A percentile compares a stretch with the other conserved stretches of the same genome.
Evolutionary conservation across 2,797 vertebrate species (phyloP).

Genomic region (Morelia viridis): DNA sequence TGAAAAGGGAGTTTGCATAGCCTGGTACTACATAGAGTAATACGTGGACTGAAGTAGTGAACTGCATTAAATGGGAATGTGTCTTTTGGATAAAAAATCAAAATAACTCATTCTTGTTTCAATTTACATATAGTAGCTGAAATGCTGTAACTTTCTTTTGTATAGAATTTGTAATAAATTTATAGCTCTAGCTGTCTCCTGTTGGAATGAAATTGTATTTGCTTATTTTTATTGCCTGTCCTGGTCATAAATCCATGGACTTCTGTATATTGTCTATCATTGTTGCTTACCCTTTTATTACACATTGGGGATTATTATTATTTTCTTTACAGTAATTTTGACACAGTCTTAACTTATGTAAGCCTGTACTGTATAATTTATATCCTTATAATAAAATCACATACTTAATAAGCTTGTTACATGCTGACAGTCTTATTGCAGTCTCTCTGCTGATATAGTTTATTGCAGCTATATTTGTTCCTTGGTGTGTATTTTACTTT

Average conservation of each 20-base stretch:
- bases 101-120: conserved; percentile 37
- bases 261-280: conserved; percentile 60
- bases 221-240: conserved; percentile 71
- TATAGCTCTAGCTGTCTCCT: conserved; percentile 65
- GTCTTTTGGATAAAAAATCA: conserved; percentile 31
- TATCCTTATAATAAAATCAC: conserved; percentile 53
- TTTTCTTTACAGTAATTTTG: conserved; percentile 50
- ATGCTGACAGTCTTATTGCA: conserved; percentile 18
- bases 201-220: conserved; percentile 75
- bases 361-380: conserved; percentile 55
- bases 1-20: background rate
- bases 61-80: conserved; percentile 5
- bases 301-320: conserved; percentile 58
- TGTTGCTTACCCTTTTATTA: conserved; percentile 69
- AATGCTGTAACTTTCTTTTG: conserved; percentile 69
- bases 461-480: background rate
- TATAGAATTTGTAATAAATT: conserved; percentile 65
- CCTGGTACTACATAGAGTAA: background rate
- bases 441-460: conserved; percentile 33
- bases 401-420: conserved; percentile 60
- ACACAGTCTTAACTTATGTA: conserved; percentile 63
- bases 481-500: conserved; percentile 15
- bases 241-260: conserved; percentile 71
- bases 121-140: conserved; percentile 65
- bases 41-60: background rate